These are phyloP conservation scores for Andrena trimmerana DNA, from an alignment of 2,888 invertebrate genomes.

Conservation along the genomic window DNA sequence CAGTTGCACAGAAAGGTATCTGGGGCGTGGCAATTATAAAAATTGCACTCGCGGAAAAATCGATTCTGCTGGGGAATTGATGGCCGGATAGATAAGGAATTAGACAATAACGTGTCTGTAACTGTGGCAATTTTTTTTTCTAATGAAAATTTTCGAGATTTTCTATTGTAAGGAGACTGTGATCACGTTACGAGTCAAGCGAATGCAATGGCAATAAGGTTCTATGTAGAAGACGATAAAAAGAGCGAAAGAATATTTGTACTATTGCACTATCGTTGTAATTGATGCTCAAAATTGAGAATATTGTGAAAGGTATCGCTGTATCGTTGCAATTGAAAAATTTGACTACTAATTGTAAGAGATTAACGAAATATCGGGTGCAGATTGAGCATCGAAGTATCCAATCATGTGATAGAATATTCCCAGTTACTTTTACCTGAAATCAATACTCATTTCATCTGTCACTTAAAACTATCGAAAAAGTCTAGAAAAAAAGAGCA, in stretches of 20 bases:
- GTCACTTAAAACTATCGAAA: not conserved
- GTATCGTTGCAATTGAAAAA: not conserved
- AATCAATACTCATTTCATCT: not conserved
- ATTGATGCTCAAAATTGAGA: not conserved
- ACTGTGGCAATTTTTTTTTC: not conserved
- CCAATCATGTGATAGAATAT: not conserved
- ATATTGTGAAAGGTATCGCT: not conserved
- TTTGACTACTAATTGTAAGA: not conserved
- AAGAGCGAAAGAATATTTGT: not conserved
- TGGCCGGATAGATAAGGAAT: not conserved
- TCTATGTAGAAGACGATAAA: not conserved
- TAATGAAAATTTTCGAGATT: not conserved
- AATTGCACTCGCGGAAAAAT: slow-evolving; percentile 23
- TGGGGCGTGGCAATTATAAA: slow-evolving; percentile 33
- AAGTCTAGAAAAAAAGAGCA: not conserved
- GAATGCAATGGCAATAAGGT: not conserved
- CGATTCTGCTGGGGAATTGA: slow-evolving; percentile 8
- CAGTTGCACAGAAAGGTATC: slow-evolving; percentile 20
- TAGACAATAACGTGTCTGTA: not conserved
- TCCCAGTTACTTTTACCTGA: slow-evolving; percentile 8
- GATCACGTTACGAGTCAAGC: slow-evolving; percentile 1
- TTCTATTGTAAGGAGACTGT: slow-evolving; percentile 11
- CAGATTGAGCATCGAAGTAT: not conserved
- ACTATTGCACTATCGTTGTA: not conserved
- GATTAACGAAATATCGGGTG: not conserved